Percentiles rank a stretch among this genome's conserved stretches.
Conservation (phyloP, 1,140 invertebrate species). For the Bombus difficillimus region DNA sequence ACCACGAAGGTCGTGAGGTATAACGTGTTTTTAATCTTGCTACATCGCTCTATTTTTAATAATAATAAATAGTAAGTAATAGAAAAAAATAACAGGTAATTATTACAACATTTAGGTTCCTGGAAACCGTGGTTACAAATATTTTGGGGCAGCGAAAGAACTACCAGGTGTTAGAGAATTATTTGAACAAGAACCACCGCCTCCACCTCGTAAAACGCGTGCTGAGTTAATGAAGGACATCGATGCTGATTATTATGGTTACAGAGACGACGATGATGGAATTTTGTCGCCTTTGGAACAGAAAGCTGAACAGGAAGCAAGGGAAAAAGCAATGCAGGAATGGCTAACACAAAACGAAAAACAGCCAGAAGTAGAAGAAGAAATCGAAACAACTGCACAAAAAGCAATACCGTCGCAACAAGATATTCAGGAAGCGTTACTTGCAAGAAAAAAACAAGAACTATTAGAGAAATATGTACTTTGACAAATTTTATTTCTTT, state of each 20-base stretch:
- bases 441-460: conserved; percentile 94
- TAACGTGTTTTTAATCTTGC: neutral
- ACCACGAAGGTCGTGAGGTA: conserved; percentile 96
- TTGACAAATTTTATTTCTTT: conserved; percentile 59
- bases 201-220: conserved; percentile 94
- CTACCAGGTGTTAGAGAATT: conserved; percentile 98
- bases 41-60: neutral
- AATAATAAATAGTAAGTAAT: too few species aligned
- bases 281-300: conserved; percentile 94
- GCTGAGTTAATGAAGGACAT: conserved; percentile 99
- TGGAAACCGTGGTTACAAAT: conserved; percentile 99
- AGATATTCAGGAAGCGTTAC: conserved; percentile 94
- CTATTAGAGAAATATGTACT: conserved; percentile 89
- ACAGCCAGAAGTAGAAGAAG: conserved; percentile 77
- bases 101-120: conserved; percentile 85
- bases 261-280: conserved; percentile 99
- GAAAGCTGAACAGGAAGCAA: conserved; percentile 89
- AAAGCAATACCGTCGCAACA: conserved; percentile 94
- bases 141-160: conserved; percentile 99
- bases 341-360: conserved; percentile 85
- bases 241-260: conserved; percentile 99
- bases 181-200: conserved; percentile 97
- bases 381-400: conserved; percentile 86
- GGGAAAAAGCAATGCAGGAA: conserved; percentile 85
- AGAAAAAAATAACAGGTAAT: neutral